Evolutionary conservation across 2,888 invertebrate genomes (phyloP), one percentile per base, ranked within the genome.

Genomic region (Chrysolina oricalcia): DNA sequence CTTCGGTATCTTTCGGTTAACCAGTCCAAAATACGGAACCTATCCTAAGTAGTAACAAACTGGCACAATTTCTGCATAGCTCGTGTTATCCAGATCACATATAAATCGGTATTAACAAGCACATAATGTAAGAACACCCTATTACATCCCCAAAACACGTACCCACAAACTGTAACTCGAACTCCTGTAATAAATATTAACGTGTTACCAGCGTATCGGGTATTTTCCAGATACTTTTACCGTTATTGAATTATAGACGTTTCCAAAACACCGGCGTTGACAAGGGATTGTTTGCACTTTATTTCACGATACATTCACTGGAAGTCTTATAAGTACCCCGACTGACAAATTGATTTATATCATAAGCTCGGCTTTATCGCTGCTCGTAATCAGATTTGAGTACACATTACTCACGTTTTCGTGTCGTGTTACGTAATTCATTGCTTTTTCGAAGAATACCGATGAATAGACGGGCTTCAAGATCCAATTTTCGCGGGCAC

Each of bases 321-420:
- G 77, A 82, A 80, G 48, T 72, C 67, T 43, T 59, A 67, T 67
- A 72, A 67, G 65, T 67, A 65, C 66, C 27, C 41, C 62, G 35
- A 48, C 72, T 66, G 72, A 72, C 72, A 68, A 72, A 72, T 72
- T 70, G 70, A 70, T 70, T 70, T 46, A 62, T 46, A 21, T 19
- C 48, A 62, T 70, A 62, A 70, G 59, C 70, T 21, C n/a, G 23
- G 70, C 63, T 70, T 70, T 70, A 70, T 70, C 27, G 62, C 21
- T 41, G 35, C 41, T 48, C 56, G 59, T 70, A 70, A 70, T 70
- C 70, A 70, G 70, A 70, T 70, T 70, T 62, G 17, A 53, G 41
- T 40, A 53, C 53, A 53, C 68, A 53, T 68, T 53, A 48, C 40
- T 48, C 67, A 40, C 67, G 50, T 68, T 23, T 68, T 13, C 53